Percentiles rank a stretch among this genome's conserved stretches.
Evolutionary conservation across 2,888 invertebrate species (phyloP).

Genomic region (Willowsia nigromaculata): DNA sequence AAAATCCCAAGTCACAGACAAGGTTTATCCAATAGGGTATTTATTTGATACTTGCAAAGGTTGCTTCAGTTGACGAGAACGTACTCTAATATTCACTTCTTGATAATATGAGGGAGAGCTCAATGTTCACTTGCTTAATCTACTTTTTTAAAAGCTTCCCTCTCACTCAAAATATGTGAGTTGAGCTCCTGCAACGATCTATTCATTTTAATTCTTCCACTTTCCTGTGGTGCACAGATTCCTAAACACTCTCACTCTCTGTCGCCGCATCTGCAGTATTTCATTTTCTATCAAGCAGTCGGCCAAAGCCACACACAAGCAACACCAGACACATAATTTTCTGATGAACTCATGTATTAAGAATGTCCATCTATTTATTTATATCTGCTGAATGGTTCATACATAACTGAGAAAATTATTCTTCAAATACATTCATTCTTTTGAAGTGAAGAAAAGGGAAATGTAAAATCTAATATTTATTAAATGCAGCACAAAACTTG

Average conservation of each 20-base stretch:
- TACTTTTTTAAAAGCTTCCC: background rate
- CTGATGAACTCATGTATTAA: constrained; percentile 21
- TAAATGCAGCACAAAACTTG: constrained; percentile 4
- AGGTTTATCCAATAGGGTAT: constrained; percentile 24
- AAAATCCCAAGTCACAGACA: constrained; percentile 29
- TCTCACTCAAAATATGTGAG: background rate
- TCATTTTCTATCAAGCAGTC: constrained; percentile 21
- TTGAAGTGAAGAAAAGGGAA: background rate
- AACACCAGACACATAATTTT: background rate
- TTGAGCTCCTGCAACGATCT: background rate
- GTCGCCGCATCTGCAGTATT: constrained; percentile 48
- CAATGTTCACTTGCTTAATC: background rate
- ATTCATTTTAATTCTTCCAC: background rate
- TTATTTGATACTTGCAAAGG: background rate
- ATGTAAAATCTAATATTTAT: background rate
- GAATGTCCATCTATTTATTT: constrained; percentile 18
- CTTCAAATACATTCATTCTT: background rate
- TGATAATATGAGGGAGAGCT: background rate
- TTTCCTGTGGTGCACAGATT: background rate
- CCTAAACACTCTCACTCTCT: background rate
- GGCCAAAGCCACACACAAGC: constrained; percentile 35
- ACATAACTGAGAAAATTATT: background rate
- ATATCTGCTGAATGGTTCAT: background rate
- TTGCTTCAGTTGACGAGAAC: background rate
- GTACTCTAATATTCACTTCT: background rate